A percentile compares a stretch with the other conserved stretches of the same genome.
Conservation (phyloP, 2,797 vertebrate genomes). For the Hirundo rustica region DNA sequence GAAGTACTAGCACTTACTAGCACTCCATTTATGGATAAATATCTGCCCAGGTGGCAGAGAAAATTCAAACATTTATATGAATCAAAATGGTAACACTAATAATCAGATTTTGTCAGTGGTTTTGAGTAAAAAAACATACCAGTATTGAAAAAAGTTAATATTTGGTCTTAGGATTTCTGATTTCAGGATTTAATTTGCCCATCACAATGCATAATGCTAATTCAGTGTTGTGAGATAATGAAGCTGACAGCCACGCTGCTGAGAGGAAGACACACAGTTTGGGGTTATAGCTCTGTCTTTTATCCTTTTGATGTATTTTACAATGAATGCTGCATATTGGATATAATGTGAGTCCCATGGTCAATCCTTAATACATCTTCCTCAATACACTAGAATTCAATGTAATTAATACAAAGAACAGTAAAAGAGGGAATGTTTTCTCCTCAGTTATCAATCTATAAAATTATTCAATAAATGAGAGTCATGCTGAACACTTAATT, state of each 20-base stretch:
- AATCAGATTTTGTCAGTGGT: neutral
- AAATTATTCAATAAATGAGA: neutral
- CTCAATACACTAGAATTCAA: neutral
- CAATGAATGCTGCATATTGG: neutral
- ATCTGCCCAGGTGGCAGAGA: neutral
- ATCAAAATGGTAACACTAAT: neutral
- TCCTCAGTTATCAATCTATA: neutral
- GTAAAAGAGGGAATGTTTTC: neutral
- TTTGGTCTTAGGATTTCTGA: neutral
- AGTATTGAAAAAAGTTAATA: neutral
- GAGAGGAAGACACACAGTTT: neutral
- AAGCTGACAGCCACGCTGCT: neutral
- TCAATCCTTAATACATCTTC: neutral
- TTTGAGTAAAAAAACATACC: neutral
- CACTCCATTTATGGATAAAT: neutral
- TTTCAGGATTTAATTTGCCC: neutral
- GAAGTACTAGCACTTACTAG: neutral
- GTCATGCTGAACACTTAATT: neutral
- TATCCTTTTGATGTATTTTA: neutral
- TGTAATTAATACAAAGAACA: neutral
- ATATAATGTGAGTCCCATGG: neutral
- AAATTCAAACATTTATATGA: neutral
- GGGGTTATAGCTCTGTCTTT: neutral
- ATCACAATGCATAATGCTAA: neutral
- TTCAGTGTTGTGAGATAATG: neutral